A percentile compares a stretch with the other conserved stretches of the same genome.
Evolutionary conservation across 2,113 vertebrate species (phyloP).

Genomic region (Burhinus bistriatus): DNA sequence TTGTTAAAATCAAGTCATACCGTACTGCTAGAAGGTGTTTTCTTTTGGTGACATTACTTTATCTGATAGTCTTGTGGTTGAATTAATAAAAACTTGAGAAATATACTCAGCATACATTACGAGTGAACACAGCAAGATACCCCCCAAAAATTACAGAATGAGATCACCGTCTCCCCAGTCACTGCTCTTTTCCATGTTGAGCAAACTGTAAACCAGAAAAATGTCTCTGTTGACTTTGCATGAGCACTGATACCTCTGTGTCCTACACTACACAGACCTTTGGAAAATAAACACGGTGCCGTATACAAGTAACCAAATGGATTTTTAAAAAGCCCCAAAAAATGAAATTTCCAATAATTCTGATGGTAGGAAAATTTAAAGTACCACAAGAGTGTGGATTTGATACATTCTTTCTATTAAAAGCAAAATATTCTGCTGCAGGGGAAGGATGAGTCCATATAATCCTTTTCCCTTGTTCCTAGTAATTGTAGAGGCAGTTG

Average conservation of each 20-base stretch:
- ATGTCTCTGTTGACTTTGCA: constrained; percentile 1
- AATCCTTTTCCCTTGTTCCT: background rate
- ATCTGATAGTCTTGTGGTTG: background rate
- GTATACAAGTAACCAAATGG: background rate
- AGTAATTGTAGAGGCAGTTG: background rate
- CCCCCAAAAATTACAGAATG: constrained; percentile 30
- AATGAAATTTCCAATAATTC: background rate
- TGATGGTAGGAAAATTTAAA: background rate
- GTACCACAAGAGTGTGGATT: background rate
- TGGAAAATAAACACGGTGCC: constrained; percentile 9
- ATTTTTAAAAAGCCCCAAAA: background rate
- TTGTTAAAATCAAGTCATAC: constrained; percentile 73
- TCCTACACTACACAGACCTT: background rate
- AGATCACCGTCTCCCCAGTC: constrained; percentile 21
- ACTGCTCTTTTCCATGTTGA: constrained; percentile 33
- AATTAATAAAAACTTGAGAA: constrained; percentile 38
- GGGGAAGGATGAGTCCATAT: background rate
- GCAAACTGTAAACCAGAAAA: constrained; percentile 35
- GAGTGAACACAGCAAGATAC: constrained; percentile 28
- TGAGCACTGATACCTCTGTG: background rate
- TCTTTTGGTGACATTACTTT: constrained; percentile 35
- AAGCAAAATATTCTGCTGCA: background rate
- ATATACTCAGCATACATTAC: constrained; percentile 40
- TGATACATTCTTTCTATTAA: background rate
- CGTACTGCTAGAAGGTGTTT: background rate